Conservation (phyloP, 2,888 invertebrate genomes). For the Cantharis rustica region DNA sequence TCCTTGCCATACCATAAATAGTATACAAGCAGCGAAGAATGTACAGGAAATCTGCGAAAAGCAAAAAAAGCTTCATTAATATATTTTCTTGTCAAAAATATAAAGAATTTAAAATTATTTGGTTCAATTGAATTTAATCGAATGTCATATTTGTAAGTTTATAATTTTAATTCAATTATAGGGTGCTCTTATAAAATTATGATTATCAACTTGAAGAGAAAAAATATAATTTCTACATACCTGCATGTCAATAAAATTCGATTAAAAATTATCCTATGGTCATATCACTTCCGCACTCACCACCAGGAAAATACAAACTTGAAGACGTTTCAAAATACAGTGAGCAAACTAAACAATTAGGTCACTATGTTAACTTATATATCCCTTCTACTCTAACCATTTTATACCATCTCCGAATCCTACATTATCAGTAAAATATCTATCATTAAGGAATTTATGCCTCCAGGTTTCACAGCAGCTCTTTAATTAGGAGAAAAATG, state of each 20-base stretch:
- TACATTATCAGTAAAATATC: slow-evolving; percentile 29
- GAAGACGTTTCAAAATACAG: slow-evolving; percentile 33
- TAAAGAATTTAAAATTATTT: too few relatives aligned
- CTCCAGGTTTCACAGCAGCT: slow-evolving; percentile 14
- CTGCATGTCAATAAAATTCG: slow-evolving; percentile 16
- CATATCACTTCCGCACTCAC: slow-evolving; percentile 26
- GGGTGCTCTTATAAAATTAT: background rate
- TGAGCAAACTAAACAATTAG: slow-evolving; percentile 54
- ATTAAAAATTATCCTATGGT: slow-evolving; percentile 14
- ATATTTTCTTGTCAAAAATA: too few relatives aligned
- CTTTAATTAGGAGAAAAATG: slow-evolving; percentile 16
- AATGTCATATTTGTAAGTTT: background rate
- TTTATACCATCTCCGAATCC: slow-evolving; percentile 29
- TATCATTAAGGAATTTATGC: slow-evolving; percentile 30
- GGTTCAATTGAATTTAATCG: too few relatives aligned
- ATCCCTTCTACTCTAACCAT: slow-evolving; percentile 65
- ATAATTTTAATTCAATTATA: background rate
- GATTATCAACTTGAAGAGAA: background rate
- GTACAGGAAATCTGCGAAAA: background rate
- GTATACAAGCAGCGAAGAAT: background rate
- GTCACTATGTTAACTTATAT: slow-evolving; percentile 55
- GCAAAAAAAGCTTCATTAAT: background rate
- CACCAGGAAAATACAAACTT: slow-evolving; percentile 22
- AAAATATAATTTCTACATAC: background rate
- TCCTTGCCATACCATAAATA: background rate